Conservation (phyloP, 2,113 vertebrate species). For the Melanocharis versteri region DNA sequence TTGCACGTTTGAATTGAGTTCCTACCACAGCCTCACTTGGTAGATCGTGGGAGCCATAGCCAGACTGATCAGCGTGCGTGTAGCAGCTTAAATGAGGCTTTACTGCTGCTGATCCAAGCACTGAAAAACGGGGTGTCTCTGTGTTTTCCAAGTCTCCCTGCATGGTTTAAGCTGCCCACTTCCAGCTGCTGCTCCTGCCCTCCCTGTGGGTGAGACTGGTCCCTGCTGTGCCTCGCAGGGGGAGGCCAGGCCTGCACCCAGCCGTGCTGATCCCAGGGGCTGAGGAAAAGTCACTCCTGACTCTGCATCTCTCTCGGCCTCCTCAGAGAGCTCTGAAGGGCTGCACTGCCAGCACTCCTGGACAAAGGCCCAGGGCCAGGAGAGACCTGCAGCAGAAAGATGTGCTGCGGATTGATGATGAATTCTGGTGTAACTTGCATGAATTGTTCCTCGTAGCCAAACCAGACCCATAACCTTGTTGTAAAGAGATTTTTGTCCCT, state of each 20-base stretch:
- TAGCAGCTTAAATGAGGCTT: background rate
- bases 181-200: background rate
- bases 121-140: background rate
- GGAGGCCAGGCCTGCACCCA: background rate
- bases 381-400: background rate
- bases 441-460: background rate
- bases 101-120: background rate
- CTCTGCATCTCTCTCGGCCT: background rate
- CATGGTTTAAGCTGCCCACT: background rate
- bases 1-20: background rate
- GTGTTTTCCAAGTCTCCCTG: background rate
- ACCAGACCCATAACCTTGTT: background rate
- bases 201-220: background rate
- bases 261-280: fast-evolving
- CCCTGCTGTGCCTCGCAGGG: background rate
- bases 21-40: background rate
- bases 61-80: background rate
- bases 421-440: background rate
- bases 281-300: background rate
- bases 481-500: background rate
- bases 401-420: background rate
- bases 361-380: background rate
- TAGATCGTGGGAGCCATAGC: background rate
- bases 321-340: background rate
- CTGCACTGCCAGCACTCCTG: background rate